Evolutionary conservation across 2,888 invertebrate species (phyloP), one percentile per base, ranked within the genome.

Genomic region (Nysson spinosus): DNA sequence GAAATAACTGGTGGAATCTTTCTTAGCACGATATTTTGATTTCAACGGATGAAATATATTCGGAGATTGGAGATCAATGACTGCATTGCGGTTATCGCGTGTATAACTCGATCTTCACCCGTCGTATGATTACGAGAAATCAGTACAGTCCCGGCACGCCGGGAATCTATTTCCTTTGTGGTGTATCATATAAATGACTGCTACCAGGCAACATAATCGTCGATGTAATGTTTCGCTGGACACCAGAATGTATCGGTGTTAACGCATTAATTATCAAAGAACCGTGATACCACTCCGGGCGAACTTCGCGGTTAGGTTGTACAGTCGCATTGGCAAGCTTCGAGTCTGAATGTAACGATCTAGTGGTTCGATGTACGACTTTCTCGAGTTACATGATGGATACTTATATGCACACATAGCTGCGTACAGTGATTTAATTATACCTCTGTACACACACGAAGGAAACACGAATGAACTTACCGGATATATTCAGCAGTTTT

Each of bases 311-410:
- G 28, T 47, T 20, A n/a, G 24, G 16, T 40, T 24, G 30, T 24
- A 30, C 20, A 32, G n/a, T n/a, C 32, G 44, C 28, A 20, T 49
- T 56, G 43, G 20, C 26, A 7, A 30, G 50, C 20, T 24, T 14
- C 37, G 54, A 42, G 9, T 69, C 32, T 32, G 51, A 44, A 52
- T 51, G 42, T 24, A 55, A 50, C 51, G 47, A 55, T 58, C 55
- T 26, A 11, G 17, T 16, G 32, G 40, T 54, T 52, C 47, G 49
- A 40, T 35, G 28, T 17, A 26, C 35, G 43, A 68, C 62, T 71
- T 68, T 58, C 68, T 63, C 68, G 47, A 16, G 47, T 69, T 37
- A 50, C 54, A 30, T n/a, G 50, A 55, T 42, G 42, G 56, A 32
- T 35, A 14, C 50, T n/a, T 16, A 19, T 26, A 35, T 46, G 35